Base-by-base conservation (phyloP, 2,113 vertebrate genomes). In the Prochilodus magdalenae region DNA sequence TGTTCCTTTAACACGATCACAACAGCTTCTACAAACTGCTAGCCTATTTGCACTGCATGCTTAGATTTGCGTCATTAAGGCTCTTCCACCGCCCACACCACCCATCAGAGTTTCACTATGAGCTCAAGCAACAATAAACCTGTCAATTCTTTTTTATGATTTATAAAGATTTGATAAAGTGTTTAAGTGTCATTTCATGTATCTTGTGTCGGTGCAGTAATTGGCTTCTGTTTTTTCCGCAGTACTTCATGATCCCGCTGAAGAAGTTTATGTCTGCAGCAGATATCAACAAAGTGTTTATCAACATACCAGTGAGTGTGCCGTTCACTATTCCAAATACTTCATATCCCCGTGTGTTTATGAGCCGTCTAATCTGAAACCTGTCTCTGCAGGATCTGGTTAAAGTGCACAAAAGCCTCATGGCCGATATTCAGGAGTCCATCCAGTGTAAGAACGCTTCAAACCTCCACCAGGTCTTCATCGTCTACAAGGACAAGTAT, bases 191-290 rank as follows among this genome's bases (percentile, higher is more conserved):
- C n/a, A n/a, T n/a, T n/a, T n/a, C n/a, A n/a, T n/a, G n/a, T n/a
- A 67, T 7, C 29, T 4, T 33, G 2, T 10, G 18, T 67, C 3
- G 36, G 12, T n/a, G 20, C 3, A n/a, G n/a, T 4, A 40, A 51
- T 67, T n/a, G 67, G 18, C 84, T 91, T 69, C 92, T 77, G n/a
- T n/a, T n/a, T n/a, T 89, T 70, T 85, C 89, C 86, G 30, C 92
- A 99, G 98, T 96, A 95, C 92, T 99, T 99, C 87, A 96, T 99
- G 96, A 92, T 89, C 49, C 98, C 98, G 22, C 90, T 99, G 85
- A 95, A 92, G 89, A 94, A 93, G 77, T 98, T 97, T 90, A 88
- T 99, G 63, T 93, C 96, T 20, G 22, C 90, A 33, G 85, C 86
- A 22, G 97, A 99, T 75, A 94, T 97, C 85, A 95, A 97, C 69